phyloP scores from a whole-genome alignment of 2,888 invertebrate genomes.

The Calameuta filiformis region DNA sequence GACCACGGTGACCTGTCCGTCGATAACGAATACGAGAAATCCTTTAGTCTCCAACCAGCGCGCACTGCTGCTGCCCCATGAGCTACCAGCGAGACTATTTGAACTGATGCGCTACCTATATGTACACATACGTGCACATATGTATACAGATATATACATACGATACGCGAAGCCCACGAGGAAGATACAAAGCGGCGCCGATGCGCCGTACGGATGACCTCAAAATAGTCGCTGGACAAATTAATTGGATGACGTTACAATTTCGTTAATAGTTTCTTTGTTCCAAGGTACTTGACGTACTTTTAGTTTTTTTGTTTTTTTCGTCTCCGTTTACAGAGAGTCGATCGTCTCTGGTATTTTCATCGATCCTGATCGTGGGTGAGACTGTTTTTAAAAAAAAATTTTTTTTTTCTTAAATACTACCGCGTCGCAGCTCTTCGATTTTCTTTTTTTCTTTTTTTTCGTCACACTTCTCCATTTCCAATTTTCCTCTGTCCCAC shows the following conservation, averaged over 20 bases:
- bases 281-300: not conserved
- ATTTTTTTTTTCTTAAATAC: too few species aligned
- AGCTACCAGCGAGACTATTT: not conserved
- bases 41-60: not conserved
- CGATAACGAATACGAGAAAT: not conserved
- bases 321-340: not conserved
- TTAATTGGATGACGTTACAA: not conserved
- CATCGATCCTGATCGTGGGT: not conserved
- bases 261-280: not conserved
- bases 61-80: too few species aligned
- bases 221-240: not conserved
- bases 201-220: not conserved
- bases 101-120: not conserved
- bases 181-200: not conserved
- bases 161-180: not conserved
- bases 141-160: too few species aligned
- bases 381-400: not conserved
- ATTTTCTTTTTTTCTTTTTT: not conserved
- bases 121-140: not conserved
- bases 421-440: not conserved
- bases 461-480: not conserved
- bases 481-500: not conserved
- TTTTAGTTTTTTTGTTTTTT: too few species aligned
- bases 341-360: not conserved
- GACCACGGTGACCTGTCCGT: not conserved